Conservation (phyloP, 2,888 invertebrate genomes). For the Heliconius cydno region DNA sequence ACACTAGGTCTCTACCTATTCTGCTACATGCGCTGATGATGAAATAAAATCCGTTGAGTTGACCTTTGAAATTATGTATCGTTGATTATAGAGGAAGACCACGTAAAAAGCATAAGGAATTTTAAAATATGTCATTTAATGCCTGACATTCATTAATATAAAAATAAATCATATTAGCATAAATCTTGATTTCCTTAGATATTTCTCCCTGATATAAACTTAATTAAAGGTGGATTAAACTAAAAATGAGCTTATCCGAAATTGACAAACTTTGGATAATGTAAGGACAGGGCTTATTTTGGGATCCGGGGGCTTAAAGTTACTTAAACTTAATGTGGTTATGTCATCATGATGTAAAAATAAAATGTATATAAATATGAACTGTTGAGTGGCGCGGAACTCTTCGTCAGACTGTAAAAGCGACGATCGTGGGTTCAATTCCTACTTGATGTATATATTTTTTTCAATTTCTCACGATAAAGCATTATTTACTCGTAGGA, state of each 20-base stretch:
- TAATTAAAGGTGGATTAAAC: conserved; percentile 22
- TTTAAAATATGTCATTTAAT: background rate
- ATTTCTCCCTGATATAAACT: background rate
- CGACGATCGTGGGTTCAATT: too few species aligned
- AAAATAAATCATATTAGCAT: background rate
- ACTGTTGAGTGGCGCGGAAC: too few species aligned
- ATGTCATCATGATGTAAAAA: background rate
- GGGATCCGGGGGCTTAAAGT: background rate
- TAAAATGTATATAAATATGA: background rate
- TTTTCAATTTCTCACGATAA: too few species aligned
- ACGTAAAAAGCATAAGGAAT: background rate
- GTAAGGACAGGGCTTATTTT: background rate
- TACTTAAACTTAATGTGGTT: background rate
- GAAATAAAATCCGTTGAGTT: background rate
- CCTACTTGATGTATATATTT: too few species aligned
- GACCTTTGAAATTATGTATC: background rate
- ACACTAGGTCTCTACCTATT: too few species aligned
- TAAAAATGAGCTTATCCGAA: conserved; percentile 8
- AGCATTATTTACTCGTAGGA: too few species aligned
- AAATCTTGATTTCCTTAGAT: background rate
- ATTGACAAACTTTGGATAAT: conserved; percentile 12
- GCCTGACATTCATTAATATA: background rate
- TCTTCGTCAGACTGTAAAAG: too few species aligned
- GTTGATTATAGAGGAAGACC: background rate
- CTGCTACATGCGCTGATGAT: too few species aligned